phyloP scores from a whole-genome alignment of 2,888 invertebrate species.

The Mesochorus sp. region DNA sequence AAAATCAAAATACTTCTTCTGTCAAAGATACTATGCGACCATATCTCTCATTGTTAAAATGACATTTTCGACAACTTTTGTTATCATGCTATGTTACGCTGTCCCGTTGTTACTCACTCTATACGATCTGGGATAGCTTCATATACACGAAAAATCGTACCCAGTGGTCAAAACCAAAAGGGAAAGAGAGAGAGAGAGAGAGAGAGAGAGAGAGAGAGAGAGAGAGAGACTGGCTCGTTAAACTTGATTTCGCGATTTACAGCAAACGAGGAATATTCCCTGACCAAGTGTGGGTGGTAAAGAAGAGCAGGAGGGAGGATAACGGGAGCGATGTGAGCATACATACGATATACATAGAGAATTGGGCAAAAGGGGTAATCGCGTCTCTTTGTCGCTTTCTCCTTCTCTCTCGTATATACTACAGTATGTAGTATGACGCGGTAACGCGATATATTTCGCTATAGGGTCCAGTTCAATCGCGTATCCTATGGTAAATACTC shows the following conservation, averaged over 20 bases:
- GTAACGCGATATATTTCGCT: constrained; percentile 46
- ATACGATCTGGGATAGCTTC: constrained; percentile 2
- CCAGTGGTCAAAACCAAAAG: no score
- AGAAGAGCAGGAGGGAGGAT: constrained; percentile 10
- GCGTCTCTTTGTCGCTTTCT: constrained; percentile 22
- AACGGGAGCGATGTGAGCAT: constrained; percentile 28
- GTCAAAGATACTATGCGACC: no score
- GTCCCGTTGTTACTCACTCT: constrained; percentile 13
- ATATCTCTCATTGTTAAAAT: no score
- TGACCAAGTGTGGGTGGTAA: constrained; percentile 2
- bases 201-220: constrained; percentile 13
- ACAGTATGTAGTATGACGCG: constrained; percentile 27
- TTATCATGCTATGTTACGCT: background rate
- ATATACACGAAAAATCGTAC: constrained; percentile 43
- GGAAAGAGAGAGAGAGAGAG: constrained; percentile 4
- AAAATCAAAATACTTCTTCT: no score
- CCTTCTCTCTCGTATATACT: background rate
- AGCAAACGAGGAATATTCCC: constrained; percentile 58
- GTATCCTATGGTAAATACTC: constrained; percentile 28
- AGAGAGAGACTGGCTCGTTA: constrained; percentile 47
- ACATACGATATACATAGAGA: constrained; percentile 28
- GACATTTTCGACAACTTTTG: background rate
- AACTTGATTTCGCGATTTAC: constrained; percentile 60
- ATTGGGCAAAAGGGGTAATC: constrained; percentile 48
- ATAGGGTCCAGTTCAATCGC: constrained; percentile 36